Evolutionary conservation across 2,888 invertebrate genomes (phyloP), one percentile per base, ranked within the genome.

Genomic region (Apodemia mormo): DNA sequence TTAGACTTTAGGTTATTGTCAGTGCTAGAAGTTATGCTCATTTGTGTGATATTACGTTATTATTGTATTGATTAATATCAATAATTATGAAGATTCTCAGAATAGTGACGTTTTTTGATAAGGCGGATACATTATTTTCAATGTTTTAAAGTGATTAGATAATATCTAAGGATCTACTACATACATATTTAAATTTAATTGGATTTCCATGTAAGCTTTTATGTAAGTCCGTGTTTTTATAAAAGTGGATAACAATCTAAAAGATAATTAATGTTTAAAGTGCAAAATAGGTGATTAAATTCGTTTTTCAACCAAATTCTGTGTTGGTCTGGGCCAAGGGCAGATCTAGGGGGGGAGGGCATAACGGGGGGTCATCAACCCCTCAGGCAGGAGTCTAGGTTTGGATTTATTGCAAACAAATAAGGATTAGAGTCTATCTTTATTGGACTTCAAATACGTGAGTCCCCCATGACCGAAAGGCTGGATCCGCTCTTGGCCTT

Each of bases 221-320:
- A 65, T 68, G 68, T 68, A 68, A 49, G 54, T 65, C 68, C 54
- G 65, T 68, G 68, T 68, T 68, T 68, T 43, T 56, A 68, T 40
- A 37, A 14, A 68, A 58, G 9, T 12, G 58, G 29, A 29, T 58
- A 65, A 65, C 43, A 43, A 68, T 68, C 68, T 37, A 9, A 2
- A 5, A 29, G 68, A 68, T 22, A 22, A 22, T 22, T 68, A 68
- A 30, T n/a, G 45, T 45, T 52, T 54, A 22, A 43, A 45, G 49
- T 66, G 30, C 29, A 30, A 40, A 22, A 37, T 33, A 52, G 8
- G 1, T 29, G 2, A 9, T 56, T 29, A 0, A 56, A 56, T 56
- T 29, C 6, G 56, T 56, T 22, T 52, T 52, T 56, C 8, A 43
- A 43, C 7, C 6, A 37, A 4, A 37, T 5, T 37, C 5, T 22